Base-by-base conservation (phyloP, 2,888 invertebrate genomes). In the Urechis unicinctus region DNA sequence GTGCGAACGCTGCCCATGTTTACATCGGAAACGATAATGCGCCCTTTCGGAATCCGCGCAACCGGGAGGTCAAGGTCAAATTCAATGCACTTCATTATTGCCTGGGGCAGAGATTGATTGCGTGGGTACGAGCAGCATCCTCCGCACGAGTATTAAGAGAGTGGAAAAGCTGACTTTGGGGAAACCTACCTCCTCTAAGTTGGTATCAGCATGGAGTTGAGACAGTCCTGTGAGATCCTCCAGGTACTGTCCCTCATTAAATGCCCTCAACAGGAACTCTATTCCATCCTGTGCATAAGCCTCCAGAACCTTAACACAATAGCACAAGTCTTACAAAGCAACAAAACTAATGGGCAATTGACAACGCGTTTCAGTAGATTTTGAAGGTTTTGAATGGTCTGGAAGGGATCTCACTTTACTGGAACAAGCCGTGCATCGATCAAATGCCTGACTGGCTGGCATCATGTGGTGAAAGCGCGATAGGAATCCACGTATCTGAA, bases 341-440 rank as follows among this genome's bases (percentile, higher is more conserved):
- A 9, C 26, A 2, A 2, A 26, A 48, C n/a, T n/a, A n/a, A n/a
- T n/a, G n/a, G n/a, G n/a, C n/a, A n/a, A n/a, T n/a, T n/a, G n/a
- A n/a, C n/a, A n/a, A n/a, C n/a, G n/a, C n/a, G n/a, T n/a, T n/a
- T n/a, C n/a, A n/a, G n/a, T n/a, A n/a, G n/a, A n/a, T n/a, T n/a
- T n/a, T n/a, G n/a, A n/a, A n/a, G n/a, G n/a, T n/a, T n/a, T n/a
- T n/a, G n/a, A n/a, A n/a, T n/a, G n/a, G n/a, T n/a, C n/a, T n/a
- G n/a, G 36, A 36, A 17, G 9, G 36, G 17, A 9, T 6, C 52
- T 42, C 21, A 58, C 58, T 44, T 17, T 36, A 9, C 42, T 24
- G 26, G 53, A 95, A 73, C 98, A 98, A 0, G 93, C 97, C 46
- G 93, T 90, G 72, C 97, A 98, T 63, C 89, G 88, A 53, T 85